Evolutionary conservation across 2,888 invertebrate genomes (phyloP).

Genomic region (Listrodromus nycthemerus): DNA sequence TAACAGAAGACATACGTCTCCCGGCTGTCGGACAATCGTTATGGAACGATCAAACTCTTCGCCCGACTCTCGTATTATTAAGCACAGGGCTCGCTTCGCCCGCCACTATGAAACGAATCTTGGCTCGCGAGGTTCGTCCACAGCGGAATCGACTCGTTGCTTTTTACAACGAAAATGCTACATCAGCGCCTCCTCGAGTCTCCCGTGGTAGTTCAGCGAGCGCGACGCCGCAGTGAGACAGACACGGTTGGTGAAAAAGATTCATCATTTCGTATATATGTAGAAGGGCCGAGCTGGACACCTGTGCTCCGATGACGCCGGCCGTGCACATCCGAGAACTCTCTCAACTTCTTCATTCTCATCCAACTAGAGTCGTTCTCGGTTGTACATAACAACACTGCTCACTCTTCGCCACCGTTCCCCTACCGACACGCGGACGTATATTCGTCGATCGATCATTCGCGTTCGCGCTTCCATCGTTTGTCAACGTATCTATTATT

Average conservation of each 20-base stretch:
- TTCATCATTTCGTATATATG: slow-evolving; percentile 45
- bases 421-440: slow-evolving; percentile 56
- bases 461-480: slow-evolving; percentile 66
- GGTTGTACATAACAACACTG: not conserved
- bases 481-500: slow-evolving; percentile 73
- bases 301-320: slow-evolving; percentile 42
- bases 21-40: slow-evolving; percentile 52
- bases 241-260: slow-evolving; percentile 36
- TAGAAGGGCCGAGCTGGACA: slow-evolving; percentile 24
- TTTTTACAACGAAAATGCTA: not conserved
- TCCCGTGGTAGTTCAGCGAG: not conserved
- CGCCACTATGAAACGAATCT: not conserved
- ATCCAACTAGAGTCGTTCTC: slow-evolving; percentile 14
- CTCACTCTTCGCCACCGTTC: slow-evolving; percentile 13
- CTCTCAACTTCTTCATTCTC: slow-evolving; percentile 54
- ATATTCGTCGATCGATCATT: slow-evolving; percentile 71
- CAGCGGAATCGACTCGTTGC: not conserved
- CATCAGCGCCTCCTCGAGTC: not conserved
- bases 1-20: slow-evolving; percentile 34
- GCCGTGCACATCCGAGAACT: slow-evolving; percentile 66
- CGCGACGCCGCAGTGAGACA: not conserved
- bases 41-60: slow-evolving; percentile 52
- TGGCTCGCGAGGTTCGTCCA: not conserved
- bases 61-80: not conserved
- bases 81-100: not conserved